A percentile compares a stretch with the other conserved stretches of the same genome.
Evolutionary conservation across 1,140 invertebrate genomes (phyloP).

Genomic region (Drosophila kohkoa): DNA sequence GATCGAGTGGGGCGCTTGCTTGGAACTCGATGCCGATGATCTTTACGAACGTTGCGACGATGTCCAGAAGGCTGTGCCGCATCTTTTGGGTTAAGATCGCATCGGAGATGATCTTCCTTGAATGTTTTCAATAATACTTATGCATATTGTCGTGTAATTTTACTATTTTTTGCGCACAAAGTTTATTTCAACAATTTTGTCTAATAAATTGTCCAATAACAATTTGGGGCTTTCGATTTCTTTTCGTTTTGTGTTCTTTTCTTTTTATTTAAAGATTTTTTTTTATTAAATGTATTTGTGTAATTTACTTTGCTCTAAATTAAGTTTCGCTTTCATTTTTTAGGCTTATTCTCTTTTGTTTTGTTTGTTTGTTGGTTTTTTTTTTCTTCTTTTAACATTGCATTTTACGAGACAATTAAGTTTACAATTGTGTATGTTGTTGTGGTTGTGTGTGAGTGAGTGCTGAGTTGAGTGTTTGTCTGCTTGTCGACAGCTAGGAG

Average conservation of each 20-base stretch:
- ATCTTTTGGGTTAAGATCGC: conserved; percentile 62
- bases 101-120: not conserved
- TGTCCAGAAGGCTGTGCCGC: conserved; percentile 71
- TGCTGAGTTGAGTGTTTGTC: conserved; percentile 52
- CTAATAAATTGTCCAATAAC: conserved; percentile 61
- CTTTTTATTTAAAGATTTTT: conserved; percentile 52
- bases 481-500: conserved; percentile 14
- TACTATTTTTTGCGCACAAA: conserved; percentile 56
- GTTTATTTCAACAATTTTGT: conserved; percentile 59
- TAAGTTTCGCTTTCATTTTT: conserved; percentile 54
- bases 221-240: conserved; percentile 36
- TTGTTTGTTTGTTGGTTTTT: too few species aligned
- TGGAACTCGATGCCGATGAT: conserved; percentile 90
- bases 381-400: conserved; percentile 46
- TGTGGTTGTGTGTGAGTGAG: conserved; percentile 40
- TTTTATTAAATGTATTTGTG: conserved; percentile 81
- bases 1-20: conserved; percentile 96
- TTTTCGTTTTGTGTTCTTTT: conserved; percentile 45
- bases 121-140: conserved; percentile 20
- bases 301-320: conserved; percentile 77
- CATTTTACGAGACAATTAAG: conserved; percentile 62
- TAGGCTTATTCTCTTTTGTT: conserved; percentile 22
- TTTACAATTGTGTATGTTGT: conserved; percentile 48
- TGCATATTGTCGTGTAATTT: conserved; percentile 18
- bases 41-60: conserved; percentile 79